Percentiles rank a stretch among this genome's conserved stretches.
phyloP scores from a whole-genome alignment of 2,113 vertebrate genomes.

The Aspiorhynchus laticeps region DNA sequence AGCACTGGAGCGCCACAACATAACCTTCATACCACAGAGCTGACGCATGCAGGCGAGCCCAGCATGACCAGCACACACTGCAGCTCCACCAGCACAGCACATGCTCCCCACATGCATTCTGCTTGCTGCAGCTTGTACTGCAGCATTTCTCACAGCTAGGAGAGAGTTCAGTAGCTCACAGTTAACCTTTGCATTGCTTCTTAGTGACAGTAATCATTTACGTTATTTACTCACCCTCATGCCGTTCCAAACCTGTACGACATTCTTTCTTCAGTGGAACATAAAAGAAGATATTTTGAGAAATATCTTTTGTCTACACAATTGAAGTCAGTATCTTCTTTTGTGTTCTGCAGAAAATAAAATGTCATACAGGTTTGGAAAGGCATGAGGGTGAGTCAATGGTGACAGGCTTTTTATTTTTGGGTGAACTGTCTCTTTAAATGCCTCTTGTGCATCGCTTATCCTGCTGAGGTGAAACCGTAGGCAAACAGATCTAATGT shows the following conservation, averaged over 20 bases:
- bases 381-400: not conserved
- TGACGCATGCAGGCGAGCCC: slow-evolving; percentile 65
- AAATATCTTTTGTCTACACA: not conserved
- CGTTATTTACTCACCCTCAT: not conserved
- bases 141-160: slow-evolving; percentile 8
- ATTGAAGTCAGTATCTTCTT: not conserved
- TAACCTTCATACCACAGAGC: slow-evolving; percentile 68
- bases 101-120: slow-evolving; percentile 15
- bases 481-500: slow-evolving; percentile 1
- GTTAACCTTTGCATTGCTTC: not conserved
- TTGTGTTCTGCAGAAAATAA: not conserved
- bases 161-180: not conserved
- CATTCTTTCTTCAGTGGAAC: not conserved
- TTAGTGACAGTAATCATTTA: not conserved
- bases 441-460: not conserved
- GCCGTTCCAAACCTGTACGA: not conserved
- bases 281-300: not conserved
- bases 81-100: slow-evolving; percentile 34
- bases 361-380: not conserved
- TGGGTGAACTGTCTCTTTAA: not conserved
- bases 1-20: slow-evolving; percentile 66
- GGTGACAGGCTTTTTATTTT: not conserved
- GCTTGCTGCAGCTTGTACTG: slow-evolving; percentile 32
- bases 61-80: slow-evolving; percentile 51
- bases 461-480: slow-evolving; percentile 34